These are phyloP conservation scores for Ennomos fuscantarius DNA, from an alignment of 2,888 invertebrate species.

Conservation along the genomic window DNA sequence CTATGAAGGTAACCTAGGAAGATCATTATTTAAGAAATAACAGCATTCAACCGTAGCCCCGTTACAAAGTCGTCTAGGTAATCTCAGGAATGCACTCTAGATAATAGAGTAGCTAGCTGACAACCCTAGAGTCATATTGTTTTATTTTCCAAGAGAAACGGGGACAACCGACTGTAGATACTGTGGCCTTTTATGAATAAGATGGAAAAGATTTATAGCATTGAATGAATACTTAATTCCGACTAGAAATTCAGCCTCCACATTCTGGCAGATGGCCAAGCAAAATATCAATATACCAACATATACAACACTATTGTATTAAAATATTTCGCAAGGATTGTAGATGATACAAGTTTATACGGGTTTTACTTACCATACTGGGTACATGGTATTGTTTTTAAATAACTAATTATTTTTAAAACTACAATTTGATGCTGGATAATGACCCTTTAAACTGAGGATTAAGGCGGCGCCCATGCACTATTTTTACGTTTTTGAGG, in stretches of 20 bases:
- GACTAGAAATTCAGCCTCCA: conserved; percentile 63
- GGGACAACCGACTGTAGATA: conserved; percentile 48
- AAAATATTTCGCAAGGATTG: conserved; percentile 26
- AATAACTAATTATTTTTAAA: too few species aligned
- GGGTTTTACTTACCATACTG: too few species aligned
- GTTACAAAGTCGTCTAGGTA: neutral
- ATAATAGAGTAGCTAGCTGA: conserved; percentile 10
- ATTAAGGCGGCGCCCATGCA: too few species aligned
- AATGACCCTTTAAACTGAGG: too few species aligned
- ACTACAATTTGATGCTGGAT: too few species aligned
- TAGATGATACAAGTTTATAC: conserved; percentile 5
- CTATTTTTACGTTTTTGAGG: too few species aligned
- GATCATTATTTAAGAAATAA: neutral
- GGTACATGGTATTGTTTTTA: too few species aligned
- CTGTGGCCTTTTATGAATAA: conserved; percentile 60
- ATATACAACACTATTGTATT: conserved; percentile 45
- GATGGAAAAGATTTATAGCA: conserved; percentile 72
- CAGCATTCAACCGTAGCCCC: conserved; percentile 10
- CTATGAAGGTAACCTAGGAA: too few species aligned
- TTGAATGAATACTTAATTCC: conserved; percentile 74
- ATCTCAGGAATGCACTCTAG: neutral
- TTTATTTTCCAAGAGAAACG: conserved; percentile 48
- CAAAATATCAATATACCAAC: conserved; percentile 68
- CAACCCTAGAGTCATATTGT: conserved; percentile 36
- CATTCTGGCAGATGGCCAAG: conserved; percentile 68